Base-by-base conservation (phyloP, 2,888 invertebrate genomes). In the Dynastes hyllus region DNA sequence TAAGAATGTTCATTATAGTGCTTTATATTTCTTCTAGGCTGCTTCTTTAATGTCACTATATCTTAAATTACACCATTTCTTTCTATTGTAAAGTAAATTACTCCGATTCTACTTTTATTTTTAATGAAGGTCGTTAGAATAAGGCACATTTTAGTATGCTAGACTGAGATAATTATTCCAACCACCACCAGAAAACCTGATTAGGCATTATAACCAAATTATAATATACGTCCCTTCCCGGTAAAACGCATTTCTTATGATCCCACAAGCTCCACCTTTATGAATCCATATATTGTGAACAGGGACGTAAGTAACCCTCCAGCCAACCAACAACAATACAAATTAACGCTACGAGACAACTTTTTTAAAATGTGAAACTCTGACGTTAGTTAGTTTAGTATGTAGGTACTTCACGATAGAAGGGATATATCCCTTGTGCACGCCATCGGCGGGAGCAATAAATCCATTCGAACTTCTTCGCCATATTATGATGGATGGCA, bases 221-320 rank as follows among this genome's bases (percentile, higher is more conserved):
- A 75, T 63, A 61, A 61, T 75, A 75, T 55, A 63, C 32, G 45
- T 22, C 6, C 32, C 58, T 22, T 73, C 40, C 37, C 16, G 16
- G 29, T 45, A 75, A 45, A 78, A 81, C 76, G 78, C 77, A 75
- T 82, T 77, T 81, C 81, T 82, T 79, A 77, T 79, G 77, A 80
- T 55, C 76, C 80, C 79, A 37, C 63, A 79, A 81, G 79, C 82
- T 79, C 83, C 84, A 81, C 86, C 86, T 85, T 86, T 86, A 86
- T 85, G 83, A 83, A 84, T 86, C 85, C 84, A 85, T 86, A 86
- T 85, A 84, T 86, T 81, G 83, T 83, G 58, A 78, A 51, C 79
- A 67, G 80, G 83, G 86, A 85, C 85, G 80, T 81, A 63, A 73
- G 37, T 65, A 75, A 32, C 81, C 82, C 81, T 76, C 58, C 40